phyloP scores from a whole-genome alignment of 2,888 invertebrate genomes.

The Limnephilus auricula region DNA sequence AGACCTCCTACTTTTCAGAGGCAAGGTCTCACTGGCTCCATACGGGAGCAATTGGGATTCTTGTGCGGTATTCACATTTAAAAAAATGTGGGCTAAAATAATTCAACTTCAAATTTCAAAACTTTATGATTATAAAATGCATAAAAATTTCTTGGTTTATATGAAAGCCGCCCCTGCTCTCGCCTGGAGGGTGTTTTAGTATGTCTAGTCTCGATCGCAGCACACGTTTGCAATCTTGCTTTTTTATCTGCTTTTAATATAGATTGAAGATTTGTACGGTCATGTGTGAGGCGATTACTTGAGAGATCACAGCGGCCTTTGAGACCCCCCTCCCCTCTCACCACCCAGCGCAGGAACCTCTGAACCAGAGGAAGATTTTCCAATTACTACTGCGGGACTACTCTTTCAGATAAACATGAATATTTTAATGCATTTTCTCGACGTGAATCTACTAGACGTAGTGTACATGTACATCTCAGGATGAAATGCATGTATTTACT shows the following conservation, averaged over 20 bases:
- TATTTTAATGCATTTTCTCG: constrained; percentile 11
- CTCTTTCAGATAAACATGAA: constrained; percentile 10
- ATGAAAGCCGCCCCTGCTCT: neutral
- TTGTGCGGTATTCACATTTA: too few relatives aligned
- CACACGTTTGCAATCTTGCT: constrained; percentile 51
- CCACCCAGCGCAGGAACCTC: neutral
- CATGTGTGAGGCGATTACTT: constrained; percentile 63
- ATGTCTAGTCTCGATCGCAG: neutral
- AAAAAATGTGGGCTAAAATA: too few relatives aligned
- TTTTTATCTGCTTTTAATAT: constrained; percentile 65
- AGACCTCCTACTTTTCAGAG: too few relatives aligned
- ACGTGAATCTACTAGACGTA: neutral
- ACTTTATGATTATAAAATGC: too few relatives aligned
- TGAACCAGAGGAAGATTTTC: constrained; percentile 10
- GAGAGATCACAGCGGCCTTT: constrained; percentile 46
- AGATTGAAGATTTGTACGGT: constrained; percentile 65
- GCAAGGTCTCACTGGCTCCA: too few relatives aligned
- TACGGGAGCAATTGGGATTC: too few relatives aligned
- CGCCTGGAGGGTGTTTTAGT: neutral
- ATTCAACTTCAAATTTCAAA: too few relatives aligned
- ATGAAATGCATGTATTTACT: neutral
- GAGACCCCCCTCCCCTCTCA: neutral
- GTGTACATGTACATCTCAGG: neutral
- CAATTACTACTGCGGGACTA: constrained; percentile 40
- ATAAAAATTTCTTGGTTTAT: neutral